Evolutionary conservation across 2,888 invertebrate genomes (phyloP).

Genomic region (Aspidiotus rigidus): DNA sequence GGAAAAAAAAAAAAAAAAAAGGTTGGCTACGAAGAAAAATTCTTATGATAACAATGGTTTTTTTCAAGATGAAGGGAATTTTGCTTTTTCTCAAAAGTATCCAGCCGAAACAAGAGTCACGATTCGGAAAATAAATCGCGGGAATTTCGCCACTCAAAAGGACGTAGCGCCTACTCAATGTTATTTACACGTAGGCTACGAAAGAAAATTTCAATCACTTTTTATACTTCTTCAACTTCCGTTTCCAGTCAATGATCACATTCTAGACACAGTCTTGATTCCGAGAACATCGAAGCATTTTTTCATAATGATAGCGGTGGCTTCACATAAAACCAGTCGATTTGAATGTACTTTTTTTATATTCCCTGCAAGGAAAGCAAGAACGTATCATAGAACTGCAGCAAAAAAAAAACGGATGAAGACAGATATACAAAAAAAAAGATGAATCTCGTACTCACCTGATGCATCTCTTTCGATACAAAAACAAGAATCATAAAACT

Average conservation of each 20-base stretch:
- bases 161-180: background rate
- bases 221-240: slow-evolving; percentile 11
- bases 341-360: slow-evolving; percentile 73
- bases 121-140: too few species aligned
- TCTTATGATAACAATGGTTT: too few species aligned
- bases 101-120: too few species aligned
- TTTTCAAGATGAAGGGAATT: too few species aligned
- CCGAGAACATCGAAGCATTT: slow-evolving; percentile 85
- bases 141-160: too few species aligned
- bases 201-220: slow-evolving; percentile 9
- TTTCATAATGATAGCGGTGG: slow-evolving; percentile 76
- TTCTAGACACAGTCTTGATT: slow-evolving; percentile 79
- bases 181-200: slow-evolving; percentile 5
- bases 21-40: too few species aligned
- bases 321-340: slow-evolving; percentile 84
- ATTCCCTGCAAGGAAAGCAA: slow-evolving; percentile 50
- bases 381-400: background rate
- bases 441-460: slow-evolving; percentile 10
- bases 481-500: slow-evolving; percentile 96
- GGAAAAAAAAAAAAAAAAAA: too few species aligned
- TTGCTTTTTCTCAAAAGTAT: too few species aligned
- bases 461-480: slow-evolving; percentile 82
- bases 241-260: slow-evolving; percentile 53
- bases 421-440: background rate
- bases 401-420: slow-evolving; percentile 7